phyloP scores from a whole-genome alignment of 2,888 invertebrate genomes.

The Drosophila longiperda region DNA sequence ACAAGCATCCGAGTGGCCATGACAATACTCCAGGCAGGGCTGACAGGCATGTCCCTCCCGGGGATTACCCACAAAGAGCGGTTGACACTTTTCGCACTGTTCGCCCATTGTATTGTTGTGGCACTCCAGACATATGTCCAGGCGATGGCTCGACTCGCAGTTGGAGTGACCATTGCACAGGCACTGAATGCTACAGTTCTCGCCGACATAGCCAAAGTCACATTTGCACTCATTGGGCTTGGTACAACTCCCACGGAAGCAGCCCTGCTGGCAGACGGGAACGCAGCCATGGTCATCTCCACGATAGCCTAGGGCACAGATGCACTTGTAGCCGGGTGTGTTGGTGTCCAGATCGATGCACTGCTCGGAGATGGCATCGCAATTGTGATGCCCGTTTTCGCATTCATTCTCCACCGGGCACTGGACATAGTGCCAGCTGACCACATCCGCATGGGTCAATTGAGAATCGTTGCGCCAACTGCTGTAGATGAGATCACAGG shows the following conservation, averaged over 20 bases:
- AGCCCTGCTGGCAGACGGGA: slow-evolving; percentile 93
- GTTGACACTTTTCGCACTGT: slow-evolving; percentile 96
- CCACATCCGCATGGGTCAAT: slow-evolving; percentile 86
- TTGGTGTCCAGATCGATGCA: slow-evolving; percentile 90
- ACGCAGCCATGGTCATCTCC: slow-evolving; percentile 89
- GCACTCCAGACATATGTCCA: slow-evolving; percentile 93
- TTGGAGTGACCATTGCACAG: slow-evolving; percentile 97
- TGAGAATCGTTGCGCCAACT: slow-evolving; percentile 83
- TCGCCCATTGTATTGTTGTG: slow-evolving; percentile 96
- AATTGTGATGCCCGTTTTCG: slow-evolving; percentile 94
- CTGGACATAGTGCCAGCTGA: slow-evolving; percentile 94
- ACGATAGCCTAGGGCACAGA: slow-evolving; percentile 91
- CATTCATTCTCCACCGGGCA: slow-evolving; percentile 98
- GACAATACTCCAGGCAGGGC: slow-evolving; percentile 94
- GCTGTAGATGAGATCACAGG: slow-evolving; percentile 87
- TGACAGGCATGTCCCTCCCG: slow-evolving; percentile 93
- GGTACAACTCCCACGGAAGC: slow-evolving; percentile 93
- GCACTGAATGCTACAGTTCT: slow-evolving; percentile 96
- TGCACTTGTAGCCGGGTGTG: slow-evolving; percentile 89
- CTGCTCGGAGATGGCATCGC: slow-evolving; percentile 93
- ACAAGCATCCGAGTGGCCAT: slow-evolving; percentile 94
- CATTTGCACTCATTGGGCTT: slow-evolving; percentile 94
- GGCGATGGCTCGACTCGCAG: slow-evolving; percentile 94
- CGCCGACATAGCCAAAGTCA: slow-evolving; percentile 97
- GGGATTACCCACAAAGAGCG: slow-evolving; percentile 96